Evolutionary conservation across 2,888 invertebrate species (phyloP).

Genomic region (Sinhomidia bicolor): DNA sequence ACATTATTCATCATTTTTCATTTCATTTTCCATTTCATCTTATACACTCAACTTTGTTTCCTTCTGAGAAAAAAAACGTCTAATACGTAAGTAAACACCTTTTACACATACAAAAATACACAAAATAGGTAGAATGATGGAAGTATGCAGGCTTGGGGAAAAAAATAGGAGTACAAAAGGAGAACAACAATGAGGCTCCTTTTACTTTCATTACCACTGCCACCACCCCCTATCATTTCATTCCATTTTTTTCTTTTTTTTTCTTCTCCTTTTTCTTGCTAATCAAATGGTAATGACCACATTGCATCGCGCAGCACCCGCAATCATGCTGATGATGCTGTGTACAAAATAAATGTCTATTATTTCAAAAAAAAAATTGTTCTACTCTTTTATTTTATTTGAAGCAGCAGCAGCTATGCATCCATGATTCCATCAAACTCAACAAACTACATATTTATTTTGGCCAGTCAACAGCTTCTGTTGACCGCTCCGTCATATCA

Average conservation of each 20-base stretch:
- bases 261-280: neutral
- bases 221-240: conserved; percentile 44
- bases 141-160: neutral
- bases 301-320: neutral
- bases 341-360: neutral
- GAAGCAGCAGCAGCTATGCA: conserved; percentile 40
- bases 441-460: conserved; percentile 57
- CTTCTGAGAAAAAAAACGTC: conserved; percentile 48
- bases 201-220: conserved; percentile 52
- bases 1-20: conserved; percentile 27
- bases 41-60: neutral
- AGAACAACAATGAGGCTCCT: conserved; percentile 11
- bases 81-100: neutral
- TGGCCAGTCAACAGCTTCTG: conserved; percentile 53
- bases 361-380: conserved; percentile 12
- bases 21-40: neutral
- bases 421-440: conserved; percentile 28
- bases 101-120: neutral
- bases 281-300: conserved; percentile 57
- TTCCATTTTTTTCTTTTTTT: neutral
- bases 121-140: neutral
- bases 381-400: neutral
- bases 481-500: conserved; percentile 48
- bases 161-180: neutral
- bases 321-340: conserved; percentile 38